phyloP scores from a whole-genome alignment of 2,797 vertebrate genomes.

The Petrocephalus schoutedeni region DNA sequence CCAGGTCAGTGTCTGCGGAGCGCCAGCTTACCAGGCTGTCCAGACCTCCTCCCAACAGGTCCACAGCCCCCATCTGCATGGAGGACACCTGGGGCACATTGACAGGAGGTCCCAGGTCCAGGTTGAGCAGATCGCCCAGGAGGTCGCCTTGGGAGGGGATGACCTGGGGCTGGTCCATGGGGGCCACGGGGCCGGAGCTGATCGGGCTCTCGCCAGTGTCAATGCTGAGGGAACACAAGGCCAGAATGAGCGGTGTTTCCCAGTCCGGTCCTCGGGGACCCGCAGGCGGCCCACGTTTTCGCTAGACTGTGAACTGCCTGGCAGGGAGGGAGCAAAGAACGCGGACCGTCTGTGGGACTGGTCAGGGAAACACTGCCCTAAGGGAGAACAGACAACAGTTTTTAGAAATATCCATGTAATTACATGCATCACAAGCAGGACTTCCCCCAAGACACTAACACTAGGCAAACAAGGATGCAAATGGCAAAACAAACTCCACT shows the following conservation, averaged over 20 bases:
- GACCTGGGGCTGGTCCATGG: slow-evolving; percentile 84
- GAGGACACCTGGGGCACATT: slow-evolving; percentile 88
- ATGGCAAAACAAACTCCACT: background rate
- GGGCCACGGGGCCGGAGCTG: slow-evolving; percentile 66
- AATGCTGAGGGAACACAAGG: slow-evolving; percentile 59
- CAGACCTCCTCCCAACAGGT: slow-evolving; percentile 90
- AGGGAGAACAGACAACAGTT: background rate
- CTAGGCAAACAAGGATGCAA: background rate
- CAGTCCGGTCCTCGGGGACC: background rate
- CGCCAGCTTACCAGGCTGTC: slow-evolving; percentile 83
- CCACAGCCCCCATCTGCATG: slow-evolving; percentile 96
- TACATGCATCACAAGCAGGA: background rate
- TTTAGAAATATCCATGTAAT: background rate
- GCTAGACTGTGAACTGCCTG: background rate
- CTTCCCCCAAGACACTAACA: background rate
- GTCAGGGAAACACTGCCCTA: background rate
- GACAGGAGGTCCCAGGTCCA: slow-evolving; percentile 89
- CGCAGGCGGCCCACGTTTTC: background rate
- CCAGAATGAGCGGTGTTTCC: background rate
- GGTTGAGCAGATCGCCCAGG: slow-evolving; percentile 90
- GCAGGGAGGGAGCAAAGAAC: background rate
- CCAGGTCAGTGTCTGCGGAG: background rate
- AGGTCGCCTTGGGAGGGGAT: slow-evolving; percentile 94
- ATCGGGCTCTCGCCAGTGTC: slow-evolving; percentile 91
- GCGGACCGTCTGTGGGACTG: background rate